A percentile compares a stretch with the other conserved stretches of the same genome.
Evolutionary conservation across 1,140 invertebrate species (phyloP).

Genomic region (Tribolium madens): DNA sequence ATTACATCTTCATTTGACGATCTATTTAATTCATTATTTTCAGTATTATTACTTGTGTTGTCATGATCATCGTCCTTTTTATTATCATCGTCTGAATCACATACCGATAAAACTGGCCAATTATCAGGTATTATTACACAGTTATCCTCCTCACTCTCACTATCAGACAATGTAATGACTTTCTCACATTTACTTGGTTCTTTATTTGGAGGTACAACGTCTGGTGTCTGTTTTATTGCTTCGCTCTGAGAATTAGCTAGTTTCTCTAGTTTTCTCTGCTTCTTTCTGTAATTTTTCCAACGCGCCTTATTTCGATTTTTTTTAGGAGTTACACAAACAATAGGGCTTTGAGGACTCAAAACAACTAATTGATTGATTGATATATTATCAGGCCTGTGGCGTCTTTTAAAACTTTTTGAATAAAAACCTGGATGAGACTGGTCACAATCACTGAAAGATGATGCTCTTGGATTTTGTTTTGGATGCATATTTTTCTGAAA

Average conservation of each 20-base stretch:
- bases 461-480: not conserved
- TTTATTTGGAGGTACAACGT: not conserved
- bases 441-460: not conserved
- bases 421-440: not conserved
- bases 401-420: not conserved
- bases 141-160: slow-evolving; percentile 27
- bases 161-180: slow-evolving; percentile 33
- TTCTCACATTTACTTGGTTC: not conserved
- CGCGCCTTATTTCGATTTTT: not conserved
- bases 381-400: not conserved
- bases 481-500: not conserved
- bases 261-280: slow-evolving; percentile 8
- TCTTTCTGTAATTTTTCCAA: not conserved
- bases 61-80: slow-evolving; percentile 2
- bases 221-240: not conserved
- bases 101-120: not conserved
- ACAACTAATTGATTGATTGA: slow-evolving; percentile 14
- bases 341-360: not conserved
- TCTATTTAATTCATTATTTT: not conserved
- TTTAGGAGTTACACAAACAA: not conserved
- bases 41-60: not conserved
- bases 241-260: not conserved
- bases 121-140: slow-evolving; percentile 29
- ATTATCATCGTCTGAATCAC: slow-evolving; percentile 28
- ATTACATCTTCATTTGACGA: slow-evolving; percentile 54